Evolutionary conservation across 2,797 vertebrate species (phyloP).

Genomic region (Phaenicophaeus curvirostris): DNA sequence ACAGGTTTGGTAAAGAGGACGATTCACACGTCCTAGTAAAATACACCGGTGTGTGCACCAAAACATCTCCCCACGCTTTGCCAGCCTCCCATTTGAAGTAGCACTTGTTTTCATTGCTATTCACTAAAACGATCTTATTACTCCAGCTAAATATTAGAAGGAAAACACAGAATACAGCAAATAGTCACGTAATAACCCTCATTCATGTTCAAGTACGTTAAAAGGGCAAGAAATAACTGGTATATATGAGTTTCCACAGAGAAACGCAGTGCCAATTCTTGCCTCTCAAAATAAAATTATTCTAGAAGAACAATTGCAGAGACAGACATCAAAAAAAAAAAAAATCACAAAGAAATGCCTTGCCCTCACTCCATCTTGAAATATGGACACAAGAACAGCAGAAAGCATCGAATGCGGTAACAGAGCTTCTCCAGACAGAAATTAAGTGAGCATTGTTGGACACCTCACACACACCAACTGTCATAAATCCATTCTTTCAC

Average conservation of each 20-base stretch:
- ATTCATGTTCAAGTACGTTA: background rate
- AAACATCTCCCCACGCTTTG: background rate
- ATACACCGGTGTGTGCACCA: background rate
- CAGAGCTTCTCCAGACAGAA: background rate
- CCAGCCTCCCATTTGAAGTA: background rate
- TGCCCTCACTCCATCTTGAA: background rate
- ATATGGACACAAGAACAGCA: background rate
- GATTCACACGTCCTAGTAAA: background rate
- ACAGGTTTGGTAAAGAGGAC: background rate
- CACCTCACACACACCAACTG: background rate
- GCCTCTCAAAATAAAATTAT: constrained; percentile 5
- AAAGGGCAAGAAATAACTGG: background rate
- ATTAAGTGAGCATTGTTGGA: background rate
- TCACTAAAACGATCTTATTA: background rate
- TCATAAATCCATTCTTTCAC: background rate
- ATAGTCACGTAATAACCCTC: background rate
- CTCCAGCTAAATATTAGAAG: background rate
- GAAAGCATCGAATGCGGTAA: background rate
- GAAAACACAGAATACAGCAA: background rate
- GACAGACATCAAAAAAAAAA: background rate
- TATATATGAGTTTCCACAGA: background rate
- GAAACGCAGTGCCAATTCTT: background rate
- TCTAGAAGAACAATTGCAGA: background rate
- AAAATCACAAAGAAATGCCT: background rate
- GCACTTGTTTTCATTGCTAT: background rate